These are phyloP conservation scores for Batillaria attramentaria DNA, from an alignment of 1,140 invertebrate genomes.

Conservation along the genomic window DNA sequence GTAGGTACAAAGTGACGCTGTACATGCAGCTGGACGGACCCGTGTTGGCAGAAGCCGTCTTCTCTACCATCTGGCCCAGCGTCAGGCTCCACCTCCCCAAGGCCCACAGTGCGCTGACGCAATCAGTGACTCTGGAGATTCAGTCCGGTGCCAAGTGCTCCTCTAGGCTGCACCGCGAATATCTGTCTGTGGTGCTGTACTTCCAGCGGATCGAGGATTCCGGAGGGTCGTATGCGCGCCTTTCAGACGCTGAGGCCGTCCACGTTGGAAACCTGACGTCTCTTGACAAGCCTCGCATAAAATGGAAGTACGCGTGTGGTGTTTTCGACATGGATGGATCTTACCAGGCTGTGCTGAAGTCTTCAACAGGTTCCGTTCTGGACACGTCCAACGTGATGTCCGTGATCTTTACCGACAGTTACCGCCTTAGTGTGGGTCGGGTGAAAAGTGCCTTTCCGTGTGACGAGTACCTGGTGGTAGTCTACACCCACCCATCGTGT, in stretches of 20 bases:
- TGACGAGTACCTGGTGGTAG: conserved; percentile 32
- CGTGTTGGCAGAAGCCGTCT: conserved; percentile 39
- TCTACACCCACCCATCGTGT: conserved; percentile 56
- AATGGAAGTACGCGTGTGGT: conserved; percentile 45
- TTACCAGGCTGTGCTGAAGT: conserved; percentile 52
- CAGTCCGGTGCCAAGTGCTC: conserved; percentile 50
- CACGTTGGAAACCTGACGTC: conserved; percentile 27
- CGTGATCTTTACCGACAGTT: conserved; percentile 49
- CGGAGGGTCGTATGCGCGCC: neutral
- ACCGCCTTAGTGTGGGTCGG: conserved; percentile 39
- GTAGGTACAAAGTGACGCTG: conserved; percentile 45
- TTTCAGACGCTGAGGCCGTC: conserved; percentile 15
- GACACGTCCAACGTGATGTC: conserved; percentile 47
- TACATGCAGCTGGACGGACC: conserved; percentile 49
- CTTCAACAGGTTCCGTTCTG: conserved; percentile 36
- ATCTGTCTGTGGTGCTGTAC: conserved; percentile 46
- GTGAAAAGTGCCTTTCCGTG: conserved; percentile 54
- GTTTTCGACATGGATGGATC: conserved; percentile 55
- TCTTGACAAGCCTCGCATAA: conserved; percentile 23
- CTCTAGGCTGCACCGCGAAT: conserved; percentile 41
- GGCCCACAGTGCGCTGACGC: conserved; percentile 49
- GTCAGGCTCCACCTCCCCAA: conserved; percentile 48
- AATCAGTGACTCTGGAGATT: conserved; percentile 41
- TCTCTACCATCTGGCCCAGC: conserved; percentile 54
- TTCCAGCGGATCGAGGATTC: conserved; percentile 33